Evolutionary conservation across 2,797 vertebrate species (phyloP), one percentile per base, ranked within the genome.

Genomic region (Argya squamiceps): DNA sequence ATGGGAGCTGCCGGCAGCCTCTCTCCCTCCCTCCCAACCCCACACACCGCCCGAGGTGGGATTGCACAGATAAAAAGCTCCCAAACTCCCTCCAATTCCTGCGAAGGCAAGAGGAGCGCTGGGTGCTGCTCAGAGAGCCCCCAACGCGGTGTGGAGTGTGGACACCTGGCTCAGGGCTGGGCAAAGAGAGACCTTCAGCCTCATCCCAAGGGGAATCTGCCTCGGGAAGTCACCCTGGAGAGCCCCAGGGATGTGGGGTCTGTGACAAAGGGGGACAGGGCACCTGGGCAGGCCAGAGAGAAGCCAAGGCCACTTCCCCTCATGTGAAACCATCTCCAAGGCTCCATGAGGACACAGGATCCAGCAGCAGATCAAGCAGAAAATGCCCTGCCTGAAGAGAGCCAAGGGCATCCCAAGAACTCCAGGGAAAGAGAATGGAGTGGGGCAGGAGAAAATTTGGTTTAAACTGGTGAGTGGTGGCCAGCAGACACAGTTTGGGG

Each of bases 101-200:
- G 39, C 17, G 29, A 70, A 49, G 3, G 4, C 24, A 30, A 22
- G 70, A 50, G 34, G 13, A 88, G 43, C 59, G 4, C 50, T 18
- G 73, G 47, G 58, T 47, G 92, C 52, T 73, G 69, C 69, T 68
- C 65, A 7, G 18, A 18, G 15, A 84, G 50, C 17, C 30, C 50
- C 39, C 3, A 22, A 7, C 0, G 43, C 53, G 10, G 37, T 1
- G 0, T 1, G n/a, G 23, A 6, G 56, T 0, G 0, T 1, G 47
- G 64, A 32, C 36, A 32, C 52, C 36, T 15, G 60, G 0, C 68
- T 63, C 58, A 3, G 59, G 34, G 59, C 30, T 39, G 60, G 43
- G 26, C 44, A 27, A 15, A 18, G 6, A 49, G 20, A 19, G 13
- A 32, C 17, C 49, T 78, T 20, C 62, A 24, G 69, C 70, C 41